Percentiles rank a stretch among this genome's conserved stretches.
These are phyloP conservation scores for Ridgeia piscesae DNA, from an alignment of 1,140 invertebrate species.

Conservation along the genomic window DNA sequence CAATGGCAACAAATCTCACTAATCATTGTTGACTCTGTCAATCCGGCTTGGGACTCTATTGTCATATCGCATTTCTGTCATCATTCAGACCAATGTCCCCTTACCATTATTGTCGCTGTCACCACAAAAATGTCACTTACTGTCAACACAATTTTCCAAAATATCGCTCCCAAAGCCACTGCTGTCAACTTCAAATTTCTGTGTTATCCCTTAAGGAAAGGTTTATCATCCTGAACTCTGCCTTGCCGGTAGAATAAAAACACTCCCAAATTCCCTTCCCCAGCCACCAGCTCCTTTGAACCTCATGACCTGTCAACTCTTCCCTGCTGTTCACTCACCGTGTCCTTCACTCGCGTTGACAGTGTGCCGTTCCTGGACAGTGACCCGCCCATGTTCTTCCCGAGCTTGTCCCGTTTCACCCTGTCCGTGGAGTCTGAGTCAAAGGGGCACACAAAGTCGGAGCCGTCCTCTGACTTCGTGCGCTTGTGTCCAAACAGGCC, in stretches of 20 bases:
- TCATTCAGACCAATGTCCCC: too few relatives aligned
- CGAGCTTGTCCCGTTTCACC: neutral
- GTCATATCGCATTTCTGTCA: too few relatives aligned
- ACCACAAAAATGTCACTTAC: too few relatives aligned
- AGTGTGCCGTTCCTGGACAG: neutral
- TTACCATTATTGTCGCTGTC: neutral
- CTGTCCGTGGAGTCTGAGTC: neutral
- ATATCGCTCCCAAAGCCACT: too few relatives aligned
- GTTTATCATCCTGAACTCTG: neutral
- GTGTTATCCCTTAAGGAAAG: neutral
- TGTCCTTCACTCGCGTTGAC: neutral
- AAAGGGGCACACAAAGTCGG: neutral
- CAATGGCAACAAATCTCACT: neutral
- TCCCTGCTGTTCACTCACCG: neutral
- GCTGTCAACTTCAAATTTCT: neutral
- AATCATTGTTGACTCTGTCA: neutral
- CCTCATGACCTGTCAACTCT: neutral
- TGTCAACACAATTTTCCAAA: too few relatives aligned
- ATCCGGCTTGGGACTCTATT: neutral
- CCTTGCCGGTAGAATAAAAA: neutral
- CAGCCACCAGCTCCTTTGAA: too few relatives aligned
- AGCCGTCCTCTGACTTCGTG: slow-evolving; percentile 66
- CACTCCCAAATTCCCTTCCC: neutral
- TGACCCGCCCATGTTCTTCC: neutral
- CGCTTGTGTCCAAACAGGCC: slow-evolving; percentile 86